phyloP scores from a whole-genome alignment of 2,888 invertebrate genomes.

The Drosophila meridionalis region DNA sequence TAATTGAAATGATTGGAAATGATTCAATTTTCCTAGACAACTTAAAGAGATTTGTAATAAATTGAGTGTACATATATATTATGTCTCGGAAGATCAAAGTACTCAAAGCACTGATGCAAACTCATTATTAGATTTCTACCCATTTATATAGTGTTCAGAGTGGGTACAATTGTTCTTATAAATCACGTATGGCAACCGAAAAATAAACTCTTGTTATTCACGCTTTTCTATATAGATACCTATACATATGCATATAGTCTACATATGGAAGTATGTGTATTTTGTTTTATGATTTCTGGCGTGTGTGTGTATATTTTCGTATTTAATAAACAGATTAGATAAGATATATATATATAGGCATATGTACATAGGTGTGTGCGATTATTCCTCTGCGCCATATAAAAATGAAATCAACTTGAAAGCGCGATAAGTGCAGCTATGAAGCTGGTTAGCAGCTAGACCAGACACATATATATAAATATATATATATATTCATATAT shows the following conservation, averaged over 20 bases:
- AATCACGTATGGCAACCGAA: conserved; percentile 49
- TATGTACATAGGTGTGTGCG: conserved; percentile 21
- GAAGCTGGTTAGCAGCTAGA: conserved; percentile 37
- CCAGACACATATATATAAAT: conserved; percentile 14
- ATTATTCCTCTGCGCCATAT: conserved; percentile 34
- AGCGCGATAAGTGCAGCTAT: conserved; percentile 58
- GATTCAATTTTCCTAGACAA: neutral
- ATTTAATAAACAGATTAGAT: conserved; percentile 76
- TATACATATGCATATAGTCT: conserved; percentile 6
- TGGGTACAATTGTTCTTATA: conserved; percentile 10
- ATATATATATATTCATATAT: conserved; percentile 7
- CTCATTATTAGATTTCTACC: neutral
- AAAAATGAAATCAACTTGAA: conserved; percentile 59
- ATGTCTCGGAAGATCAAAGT: conserved; percentile 8
- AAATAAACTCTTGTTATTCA: conserved; percentile 34
- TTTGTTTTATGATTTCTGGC: conserved; percentile 67
- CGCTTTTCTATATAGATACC: conserved; percentile 14
- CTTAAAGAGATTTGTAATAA: neutral
- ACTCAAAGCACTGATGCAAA: neutral
- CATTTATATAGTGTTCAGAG: neutral
- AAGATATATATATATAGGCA: conserved; percentile 44
- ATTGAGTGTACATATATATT: neutral
- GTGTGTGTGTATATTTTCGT: conserved; percentile 59
- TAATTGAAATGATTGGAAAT: neutral
- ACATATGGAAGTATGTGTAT: conserved; percentile 22